These are phyloP conservation scores for Tachycineta bicolor DNA, from an alignment of 2,113 vertebrate species.

Conservation along the genomic window DNA sequence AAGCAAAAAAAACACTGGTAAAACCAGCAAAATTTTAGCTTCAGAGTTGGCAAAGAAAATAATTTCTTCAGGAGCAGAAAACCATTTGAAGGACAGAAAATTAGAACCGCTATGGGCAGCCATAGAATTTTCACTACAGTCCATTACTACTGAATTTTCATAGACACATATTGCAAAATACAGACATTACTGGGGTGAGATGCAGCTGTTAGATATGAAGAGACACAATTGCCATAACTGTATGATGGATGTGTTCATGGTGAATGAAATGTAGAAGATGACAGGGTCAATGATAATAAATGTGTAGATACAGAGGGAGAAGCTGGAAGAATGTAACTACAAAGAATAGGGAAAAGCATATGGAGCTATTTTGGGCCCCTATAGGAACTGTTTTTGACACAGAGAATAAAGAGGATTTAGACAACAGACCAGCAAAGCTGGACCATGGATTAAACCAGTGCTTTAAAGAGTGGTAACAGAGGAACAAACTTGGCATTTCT, in stretches of 20 bases:
- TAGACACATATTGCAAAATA: not conserved
- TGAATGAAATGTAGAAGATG: not conserved
- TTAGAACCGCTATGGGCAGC: not conserved
- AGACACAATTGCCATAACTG: not conserved
- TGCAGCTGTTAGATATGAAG: not conserved
- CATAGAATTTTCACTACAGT: not conserved
- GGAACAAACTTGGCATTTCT: not conserved
- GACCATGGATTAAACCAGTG: not conserved
- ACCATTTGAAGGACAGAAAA: not conserved
- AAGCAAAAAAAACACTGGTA: constrained; percentile 24
- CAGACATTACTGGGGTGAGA: not conserved
- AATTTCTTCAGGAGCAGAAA: constrained; percentile 3
- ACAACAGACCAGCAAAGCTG: not conserved
- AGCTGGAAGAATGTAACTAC: not conserved
- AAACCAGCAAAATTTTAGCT: constrained; percentile 28
- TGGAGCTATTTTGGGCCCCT: not conserved
- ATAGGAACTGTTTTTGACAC: not conserved
- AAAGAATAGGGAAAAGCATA: not conserved
- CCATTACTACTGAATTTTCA: not conserved
- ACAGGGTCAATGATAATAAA: not conserved
- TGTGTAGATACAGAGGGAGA: not conserved
- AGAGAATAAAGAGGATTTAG: not conserved
- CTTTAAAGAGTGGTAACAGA: not conserved
- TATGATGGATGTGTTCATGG: not conserved
- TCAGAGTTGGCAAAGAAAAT: constrained; percentile 5